phyloP scores from a whole-genome alignment of 2,888 invertebrate genomes.

The Prenolepis imparis region DNA sequence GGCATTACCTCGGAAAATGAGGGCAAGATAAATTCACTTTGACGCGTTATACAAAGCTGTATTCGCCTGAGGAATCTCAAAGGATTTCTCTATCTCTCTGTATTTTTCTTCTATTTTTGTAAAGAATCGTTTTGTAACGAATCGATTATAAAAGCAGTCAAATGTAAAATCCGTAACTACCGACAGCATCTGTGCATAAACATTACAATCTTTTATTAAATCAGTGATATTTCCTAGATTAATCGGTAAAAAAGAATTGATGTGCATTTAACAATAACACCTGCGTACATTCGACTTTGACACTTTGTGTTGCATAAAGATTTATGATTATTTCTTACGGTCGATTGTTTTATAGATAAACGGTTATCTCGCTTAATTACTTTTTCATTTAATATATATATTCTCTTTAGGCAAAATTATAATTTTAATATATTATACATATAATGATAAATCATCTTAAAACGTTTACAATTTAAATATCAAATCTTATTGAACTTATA shows the following conservation, averaged over 20 bases:
- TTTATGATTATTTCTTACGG: conserved; percentile 7
- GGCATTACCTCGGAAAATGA: background rate
- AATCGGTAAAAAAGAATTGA: background rate
- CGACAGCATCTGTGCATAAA: background rate
- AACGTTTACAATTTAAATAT: background rate
- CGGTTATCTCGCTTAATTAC: background rate
- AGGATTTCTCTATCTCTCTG: background rate
- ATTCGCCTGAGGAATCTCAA: background rate
- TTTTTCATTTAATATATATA: background rate
- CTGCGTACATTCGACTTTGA: conserved; percentile 23
- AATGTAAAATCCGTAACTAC: background rate
- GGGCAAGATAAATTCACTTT: background rate
- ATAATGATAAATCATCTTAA: no score
- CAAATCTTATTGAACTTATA: background rate
- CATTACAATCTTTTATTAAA: background rate
- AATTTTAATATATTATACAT: background rate
- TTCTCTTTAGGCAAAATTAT: background rate
- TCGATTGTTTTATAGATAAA: background rate
- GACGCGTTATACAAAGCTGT: conserved; percentile 10
- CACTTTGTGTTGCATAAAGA: background rate
- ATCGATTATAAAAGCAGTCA: conserved; percentile 2
- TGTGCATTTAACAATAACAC: background rate
- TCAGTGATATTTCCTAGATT: conserved; percentile 5
- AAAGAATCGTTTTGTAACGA: background rate
- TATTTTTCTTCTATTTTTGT: background rate